Base-by-base conservation (phyloP, 64 coral and sea anemone genomes). In the Actinia equina region DNA sequence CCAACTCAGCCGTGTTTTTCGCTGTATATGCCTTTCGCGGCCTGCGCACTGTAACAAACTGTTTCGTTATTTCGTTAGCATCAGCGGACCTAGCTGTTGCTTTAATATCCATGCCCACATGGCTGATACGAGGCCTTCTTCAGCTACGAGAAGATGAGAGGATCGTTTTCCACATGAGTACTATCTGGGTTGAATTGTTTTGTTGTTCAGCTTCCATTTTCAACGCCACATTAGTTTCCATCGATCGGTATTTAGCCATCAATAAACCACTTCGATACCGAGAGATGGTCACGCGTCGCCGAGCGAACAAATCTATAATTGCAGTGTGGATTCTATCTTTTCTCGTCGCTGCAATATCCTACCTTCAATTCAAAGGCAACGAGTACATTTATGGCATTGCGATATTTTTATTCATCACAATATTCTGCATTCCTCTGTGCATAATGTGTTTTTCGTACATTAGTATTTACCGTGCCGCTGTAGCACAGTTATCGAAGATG, bases 231-330 rank as follows among this genome's bases (percentile, higher is more conserved):
- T 13, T 97, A 12, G 94, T 97, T 1, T 93, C 91, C 45, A 87
- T 97, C 59, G 94, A 97, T 82, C 74, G 94, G 41, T 97, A 97
- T 71, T 91, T 88, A 64, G 94, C 94, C 25, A 97, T 97, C 45
- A 93, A 67, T 14, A 86, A 85, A 59, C 94, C 94, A 6, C 54
- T 97, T 4, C 76, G 74, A 11, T 97, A 97, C 85, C 89, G 88
- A 83, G 91, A 80, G 8, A 67, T 97, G 15, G 94, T 97, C 0
- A 97, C 94, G 37, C 91, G 87, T 18, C 86, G 81, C 15, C 91
- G 91, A 4, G 94, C 94, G 13, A 90, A 90, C 51, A 61, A 78
- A 58, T 79, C 94, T 30, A 97, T 97, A 37, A 83, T 82, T 43
- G 60, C 63, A 17, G 91, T 84, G 12, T 97, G 94, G 94, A 85